A percentile compares a stretch with the other conserved stretches of the same genome.
Conservation (phyloP, 2,113 vertebrate genomes). For the Pristiophorus japonicus region DNA sequence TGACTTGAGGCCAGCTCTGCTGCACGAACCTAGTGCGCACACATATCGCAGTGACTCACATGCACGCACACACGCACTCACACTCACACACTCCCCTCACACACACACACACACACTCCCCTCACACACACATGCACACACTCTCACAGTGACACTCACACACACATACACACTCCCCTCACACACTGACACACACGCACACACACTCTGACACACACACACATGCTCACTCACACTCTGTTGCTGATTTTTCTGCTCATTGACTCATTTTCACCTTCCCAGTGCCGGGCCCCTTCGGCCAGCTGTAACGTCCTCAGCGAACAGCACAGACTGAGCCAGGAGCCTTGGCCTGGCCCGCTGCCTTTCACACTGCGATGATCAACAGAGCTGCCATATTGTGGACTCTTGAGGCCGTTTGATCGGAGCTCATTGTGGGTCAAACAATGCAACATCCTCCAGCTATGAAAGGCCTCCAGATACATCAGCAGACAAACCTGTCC, state of each 20-base stretch:
- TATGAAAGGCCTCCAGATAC: background rate
- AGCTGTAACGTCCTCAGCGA: background rate
- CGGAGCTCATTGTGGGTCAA: background rate
- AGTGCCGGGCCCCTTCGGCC: too few species aligned
- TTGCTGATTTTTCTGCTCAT: background rate
- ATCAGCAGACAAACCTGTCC: background rate
- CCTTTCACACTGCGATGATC: background rate
- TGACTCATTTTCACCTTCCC: background rate
- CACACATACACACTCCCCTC: background rate
- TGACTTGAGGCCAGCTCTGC: too few species aligned
- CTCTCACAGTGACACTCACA: background rate
- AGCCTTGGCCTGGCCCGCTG: background rate
- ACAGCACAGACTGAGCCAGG: background rate
- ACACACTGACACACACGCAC: background rate
- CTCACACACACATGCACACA: background rate
- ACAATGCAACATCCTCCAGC: background rate
- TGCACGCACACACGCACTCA: constrained; percentile 28
- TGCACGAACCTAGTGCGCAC: too few species aligned
- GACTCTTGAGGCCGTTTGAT: background rate
- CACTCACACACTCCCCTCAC: constrained; percentile 41
- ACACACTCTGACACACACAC: background rate
- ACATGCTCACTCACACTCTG: too few species aligned
- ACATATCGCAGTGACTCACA: background rate
- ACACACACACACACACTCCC: constrained; percentile 51
- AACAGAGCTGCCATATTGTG: background rate